Conservation (phyloP, 1,140 invertebrate genomes). For the Drosophila pseudoobscura region DNA sequence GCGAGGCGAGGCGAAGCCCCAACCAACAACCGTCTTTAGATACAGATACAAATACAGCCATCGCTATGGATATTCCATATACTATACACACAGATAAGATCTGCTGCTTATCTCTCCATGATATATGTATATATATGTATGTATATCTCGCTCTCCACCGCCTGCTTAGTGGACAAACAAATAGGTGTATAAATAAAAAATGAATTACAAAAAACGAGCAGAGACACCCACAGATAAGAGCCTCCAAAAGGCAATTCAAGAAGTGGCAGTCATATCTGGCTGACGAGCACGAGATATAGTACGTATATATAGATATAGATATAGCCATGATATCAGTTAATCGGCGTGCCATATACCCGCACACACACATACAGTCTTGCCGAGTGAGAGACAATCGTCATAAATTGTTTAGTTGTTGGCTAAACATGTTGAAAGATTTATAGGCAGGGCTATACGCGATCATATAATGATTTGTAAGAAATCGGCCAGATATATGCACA, state of each 20-base stretch:
- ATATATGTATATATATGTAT: slow-evolving; percentile 34
- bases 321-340: slow-evolving; percentile 68
- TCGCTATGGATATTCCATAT: background rate
- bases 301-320: slow-evolving; percentile 5
- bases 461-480: slow-evolving; percentile 80
- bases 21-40: slow-evolving; percentile 60
- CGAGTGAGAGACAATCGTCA: slow-evolving; percentile 50
- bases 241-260: slow-evolving; percentile 31
- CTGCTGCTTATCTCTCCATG: slow-evolving; percentile 48
- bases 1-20: slow-evolving; percentile 32
- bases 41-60: slow-evolving; percentile 19
- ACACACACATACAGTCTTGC: slow-evolving; percentile 14
- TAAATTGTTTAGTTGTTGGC: slow-evolving; percentile 80
- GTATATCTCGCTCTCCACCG: slow-evolving; percentile 21
- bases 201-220: slow-evolving; percentile 30
- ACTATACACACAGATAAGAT: slow-evolving; percentile 43
- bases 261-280: slow-evolving; percentile 50
- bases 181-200: slow-evolving; percentile 78
- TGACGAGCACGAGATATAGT: slow-evolving; percentile 49
- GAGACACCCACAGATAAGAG: slow-evolving; percentile 17
- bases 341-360: slow-evolving; percentile 39
- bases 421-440: slow-evolving; percentile 82
- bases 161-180: slow-evolving; percentile 75
- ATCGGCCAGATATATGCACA: slow-evolving; percentile 56
- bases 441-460: slow-evolving; percentile 50